phyloP scores from a whole-genome alignment of 2,113 vertebrate species.

The Myodes glareolus region DNA sequence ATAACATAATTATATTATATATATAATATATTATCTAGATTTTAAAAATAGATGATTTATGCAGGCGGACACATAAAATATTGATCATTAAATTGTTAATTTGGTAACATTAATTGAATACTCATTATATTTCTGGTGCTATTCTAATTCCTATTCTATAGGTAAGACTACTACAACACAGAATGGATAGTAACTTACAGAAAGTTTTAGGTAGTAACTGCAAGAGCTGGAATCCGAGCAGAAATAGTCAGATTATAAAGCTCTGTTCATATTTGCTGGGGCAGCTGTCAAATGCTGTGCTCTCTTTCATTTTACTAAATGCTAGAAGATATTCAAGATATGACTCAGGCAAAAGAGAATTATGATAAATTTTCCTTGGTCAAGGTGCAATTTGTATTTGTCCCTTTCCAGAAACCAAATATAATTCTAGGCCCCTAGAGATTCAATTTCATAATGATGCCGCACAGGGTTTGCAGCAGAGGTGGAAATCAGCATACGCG shows the following conservation, averaged over 20 bases:
- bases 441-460: slow-evolving; percentile 35
- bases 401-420: slow-evolving; percentile 34
- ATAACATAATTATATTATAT: too few species aligned
- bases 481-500: background rate
- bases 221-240: slow-evolving; percentile 23
- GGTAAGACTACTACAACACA: background rate
- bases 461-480: background rate
- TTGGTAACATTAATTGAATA: background rate
- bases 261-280: background rate
- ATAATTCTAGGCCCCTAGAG: background rate
- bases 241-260: background rate
- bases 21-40: background rate
- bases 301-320: background rate
- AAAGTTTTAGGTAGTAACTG: background rate
- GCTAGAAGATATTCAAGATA: background rate
- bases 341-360: background rate
- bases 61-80: background rate
- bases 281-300: background rate
- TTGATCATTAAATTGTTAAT: slow-evolving; percentile 36
- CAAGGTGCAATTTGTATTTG: slow-evolving; percentile 1
- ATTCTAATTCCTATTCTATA: background rate
- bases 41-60: background rate
- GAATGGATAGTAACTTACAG: background rate
- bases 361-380: background rate
- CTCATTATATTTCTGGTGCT: background rate